Conservation (phyloP, 2,113 vertebrate species). For the Sinocyclocheilus anshuiensis region DNA sequence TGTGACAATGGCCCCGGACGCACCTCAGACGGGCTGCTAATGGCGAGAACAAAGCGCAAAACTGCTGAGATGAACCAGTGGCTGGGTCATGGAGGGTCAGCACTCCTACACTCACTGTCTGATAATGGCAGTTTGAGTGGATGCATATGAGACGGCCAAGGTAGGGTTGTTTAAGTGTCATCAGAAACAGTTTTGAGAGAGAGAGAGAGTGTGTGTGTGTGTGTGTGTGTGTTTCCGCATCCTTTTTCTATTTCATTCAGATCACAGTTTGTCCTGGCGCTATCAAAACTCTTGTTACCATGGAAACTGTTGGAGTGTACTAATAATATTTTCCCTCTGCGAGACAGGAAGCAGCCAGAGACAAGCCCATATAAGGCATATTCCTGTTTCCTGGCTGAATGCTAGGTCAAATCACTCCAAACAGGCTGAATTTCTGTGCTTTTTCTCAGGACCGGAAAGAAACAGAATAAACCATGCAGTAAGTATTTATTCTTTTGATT, state of each 20-base stretch:
- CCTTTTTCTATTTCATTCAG: conserved; percentile 59
- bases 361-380: conserved; percentile 72
- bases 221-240: conserved; percentile 37
- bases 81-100: not conserved
- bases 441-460: conserved; percentile 22
- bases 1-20: not conserved
- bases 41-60: not conserved
- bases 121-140: conserved; percentile 19
- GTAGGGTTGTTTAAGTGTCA: not conserved
- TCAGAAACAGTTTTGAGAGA: not conserved
- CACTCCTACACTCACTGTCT: not conserved
- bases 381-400: conserved; percentile 69
- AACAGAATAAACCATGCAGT: not conserved
- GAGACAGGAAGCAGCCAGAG: conserved; percentile 53
- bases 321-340: conserved; percentile 69
- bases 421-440: conserved; percentile 52
- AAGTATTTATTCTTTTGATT: not conserved
- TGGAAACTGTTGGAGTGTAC: conserved; percentile 76
- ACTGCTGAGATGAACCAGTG: not conserved
- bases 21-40: not conserved
- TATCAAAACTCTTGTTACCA: conserved; percentile 78
- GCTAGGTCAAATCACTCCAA: conserved; percentile 60
- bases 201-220: conserved; percentile 6
- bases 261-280: conserved; percentile 63
- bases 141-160: conserved; percentile 1